Base-by-base conservation (phyloP, 35 echinoderm and acorn worm species). In the Patiria miniata region DNA sequence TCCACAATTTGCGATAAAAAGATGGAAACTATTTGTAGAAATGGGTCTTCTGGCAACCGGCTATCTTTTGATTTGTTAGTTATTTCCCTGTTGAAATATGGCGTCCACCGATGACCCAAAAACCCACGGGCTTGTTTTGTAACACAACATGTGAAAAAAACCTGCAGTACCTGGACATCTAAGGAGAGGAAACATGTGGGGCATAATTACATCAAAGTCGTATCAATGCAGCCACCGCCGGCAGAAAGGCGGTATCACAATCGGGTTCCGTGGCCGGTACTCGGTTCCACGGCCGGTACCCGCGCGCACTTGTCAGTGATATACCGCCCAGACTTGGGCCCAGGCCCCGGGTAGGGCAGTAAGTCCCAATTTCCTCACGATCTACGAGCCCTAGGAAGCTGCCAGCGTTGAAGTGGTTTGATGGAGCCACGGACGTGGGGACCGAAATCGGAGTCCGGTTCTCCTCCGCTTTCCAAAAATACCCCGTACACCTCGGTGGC, bases 291-390 rank as follows among this genome's bases (percentile, higher is more conserved):
- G 19, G 34, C 65, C 65, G 65, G 65, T 73, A 73, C 65, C 65
- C 65, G 26, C 34, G 21, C 65, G 34, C 34, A 73, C 65, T 73
- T 73, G 65, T 26, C 65, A 73, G 65, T 23, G 65, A 30, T 73
- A n/a, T n/a, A 73, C 65, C 65, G 65, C 26, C 65, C 65, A 73
- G 65, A 73, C 65, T 73, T 10, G 10, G 19, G 26, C 42, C 12
- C 4, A 73, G 65, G 19, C 65, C 65, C 65, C 26, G 26, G 65
- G 26, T 14, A 26, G 19, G 29, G 34, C 65, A 73, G 26, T 28
- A 30, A 73, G 65, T 28, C 65, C 65, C 65, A 73, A 73, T 73
- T 73, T 73, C 65, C 65, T 73, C 65, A 73, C 65, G 65, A 73
- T 30, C 65, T 73, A 26, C 21, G 42, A 47, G 34, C 65, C 65